phyloP scores from a whole-genome alignment of 2,797 vertebrate genomes.

The Pseudomugil gertrudae region DNA sequence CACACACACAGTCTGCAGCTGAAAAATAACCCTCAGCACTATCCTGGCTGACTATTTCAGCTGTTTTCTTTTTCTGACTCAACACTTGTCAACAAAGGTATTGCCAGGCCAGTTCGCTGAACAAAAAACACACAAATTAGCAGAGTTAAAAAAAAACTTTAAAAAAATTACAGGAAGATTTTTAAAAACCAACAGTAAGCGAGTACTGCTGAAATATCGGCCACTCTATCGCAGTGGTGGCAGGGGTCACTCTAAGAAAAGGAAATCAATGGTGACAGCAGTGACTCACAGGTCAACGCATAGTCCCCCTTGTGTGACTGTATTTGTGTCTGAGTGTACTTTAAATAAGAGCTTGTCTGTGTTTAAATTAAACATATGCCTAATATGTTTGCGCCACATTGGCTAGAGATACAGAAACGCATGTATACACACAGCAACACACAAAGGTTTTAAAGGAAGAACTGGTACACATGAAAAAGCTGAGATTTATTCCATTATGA shows the following conservation, averaged over 20 bases:
- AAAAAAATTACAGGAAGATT: slow-evolving; percentile 1
- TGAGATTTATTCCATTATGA: slow-evolving; percentile 15
- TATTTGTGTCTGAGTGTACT: slow-evolving; percentile 26
- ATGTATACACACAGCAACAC: slow-evolving; percentile 3
- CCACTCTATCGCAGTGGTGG: slow-evolving; percentile 80
- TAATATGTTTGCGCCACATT: slow-evolving; percentile 4
- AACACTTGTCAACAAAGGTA: slow-evolving; percentile 24
- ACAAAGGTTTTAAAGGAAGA: slow-evolving; percentile 5
- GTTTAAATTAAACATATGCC: slow-evolving; percentile 55
- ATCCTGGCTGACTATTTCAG: slow-evolving; percentile 14
- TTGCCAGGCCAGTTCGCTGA: slow-evolving; percentile 22
- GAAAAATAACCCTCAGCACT: slow-evolving; percentile 22
- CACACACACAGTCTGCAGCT: slow-evolving; percentile 38
- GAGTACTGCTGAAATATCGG: slow-evolving; percentile 79
- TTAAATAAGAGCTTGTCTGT: slow-evolving; percentile 22
- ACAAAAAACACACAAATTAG: slow-evolving; percentile 22
- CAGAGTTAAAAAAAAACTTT: neutral
- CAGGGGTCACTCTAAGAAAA: slow-evolving; percentile 84
- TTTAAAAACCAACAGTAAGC: slow-evolving; percentile 7
- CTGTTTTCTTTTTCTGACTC: slow-evolving; percentile 30
- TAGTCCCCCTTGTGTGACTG: slow-evolving; percentile 28
- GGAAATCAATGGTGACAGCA: slow-evolving; percentile 87
- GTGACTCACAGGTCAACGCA: slow-evolving; percentile 85
- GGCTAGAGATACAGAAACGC: neutral
- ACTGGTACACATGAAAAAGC: neutral